These are phyloP conservation scores for Pseudomyrmex concolor DNA, from an alignment of 1,140 invertebrate genomes.

Conservation along the genomic window DNA sequence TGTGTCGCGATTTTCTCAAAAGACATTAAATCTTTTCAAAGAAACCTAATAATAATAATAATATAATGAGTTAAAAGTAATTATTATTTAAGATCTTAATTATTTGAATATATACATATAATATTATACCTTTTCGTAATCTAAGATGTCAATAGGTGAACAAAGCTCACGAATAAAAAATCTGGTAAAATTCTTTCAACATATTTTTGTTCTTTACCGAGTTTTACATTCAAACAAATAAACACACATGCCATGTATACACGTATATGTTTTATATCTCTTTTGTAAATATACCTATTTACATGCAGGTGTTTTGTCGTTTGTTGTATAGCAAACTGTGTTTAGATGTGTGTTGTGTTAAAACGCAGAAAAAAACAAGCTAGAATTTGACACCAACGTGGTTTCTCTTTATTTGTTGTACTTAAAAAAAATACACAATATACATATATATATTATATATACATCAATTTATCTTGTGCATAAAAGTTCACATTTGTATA, in stretches of 20 bases:
- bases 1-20: conserved; percentile 53
- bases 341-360: too few relatives aligned
- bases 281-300: not conserved
- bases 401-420: not conserved
- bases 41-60: conserved; percentile 58
- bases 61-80: conserved; percentile 51
- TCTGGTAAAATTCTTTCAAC: conserved; percentile 74
- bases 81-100: conserved; percentile 63
- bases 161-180: conserved; percentile 78
- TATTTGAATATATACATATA: conserved; percentile 58
- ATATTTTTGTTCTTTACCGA: conserved; percentile 50
- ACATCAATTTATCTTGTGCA: not conserved
- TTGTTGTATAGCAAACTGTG: too few relatives aligned
- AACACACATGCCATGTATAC: not conserved
- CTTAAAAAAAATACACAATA: conserved; percentile 5
- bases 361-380: too few relatives aligned
- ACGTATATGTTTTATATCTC: not conserved
- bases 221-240: not conserved
- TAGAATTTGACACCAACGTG: too few relatives aligned
- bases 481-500: conserved; percentile 9
- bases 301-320: too few relatives aligned
- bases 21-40: conserved; percentile 57
- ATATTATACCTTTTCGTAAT: conserved; percentile 79
- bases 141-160: conserved; percentile 77
- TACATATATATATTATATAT: not conserved